Evolutionary conservation across 2,797 vertebrate species (phyloP).

Genomic region (Anabas testudineus): DNA sequence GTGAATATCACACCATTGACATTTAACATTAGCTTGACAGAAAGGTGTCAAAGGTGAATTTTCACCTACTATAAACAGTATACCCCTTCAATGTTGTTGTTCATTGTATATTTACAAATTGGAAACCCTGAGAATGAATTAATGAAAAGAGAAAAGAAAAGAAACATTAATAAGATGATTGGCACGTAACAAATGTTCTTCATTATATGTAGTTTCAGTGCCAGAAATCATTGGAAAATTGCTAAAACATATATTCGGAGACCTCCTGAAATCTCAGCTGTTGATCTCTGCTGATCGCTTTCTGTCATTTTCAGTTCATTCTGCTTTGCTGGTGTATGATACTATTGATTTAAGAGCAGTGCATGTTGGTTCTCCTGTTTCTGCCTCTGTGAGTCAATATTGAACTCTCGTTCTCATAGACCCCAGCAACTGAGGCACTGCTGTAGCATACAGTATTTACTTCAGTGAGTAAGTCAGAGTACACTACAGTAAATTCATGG

Average conservation of each 20-base stretch:
- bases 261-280: background rate
- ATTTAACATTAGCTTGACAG: background rate
- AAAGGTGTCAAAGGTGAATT: background rate
- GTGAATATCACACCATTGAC: too few species aligned
- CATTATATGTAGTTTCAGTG: background rate
- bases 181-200: slow-evolving; percentile 3
- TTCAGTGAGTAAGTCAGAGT: background rate
- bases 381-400: slow-evolving; percentile 31
- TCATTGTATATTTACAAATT: background rate
- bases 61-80: background rate
- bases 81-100: background rate
- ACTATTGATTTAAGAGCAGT: slow-evolving; percentile 45
- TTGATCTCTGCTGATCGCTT: slow-evolving; percentile 23
- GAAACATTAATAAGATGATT: background rate
- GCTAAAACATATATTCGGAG: background rate
- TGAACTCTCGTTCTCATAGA: slow-evolving; percentile 14
- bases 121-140: background rate
- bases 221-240: slow-evolving; percentile 19
- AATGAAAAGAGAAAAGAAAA: background rate
- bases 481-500: background rate
- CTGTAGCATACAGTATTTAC: background rate
- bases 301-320: slow-evolving; percentile 26
- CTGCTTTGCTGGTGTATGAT: slow-evolving; percentile 19
- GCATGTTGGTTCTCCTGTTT: slow-evolving; percentile 24
- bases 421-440: background rate